Evolutionary conservation across 1,140 invertebrate species (phyloP).

Genomic region (Drosophila nikananu): DNA sequence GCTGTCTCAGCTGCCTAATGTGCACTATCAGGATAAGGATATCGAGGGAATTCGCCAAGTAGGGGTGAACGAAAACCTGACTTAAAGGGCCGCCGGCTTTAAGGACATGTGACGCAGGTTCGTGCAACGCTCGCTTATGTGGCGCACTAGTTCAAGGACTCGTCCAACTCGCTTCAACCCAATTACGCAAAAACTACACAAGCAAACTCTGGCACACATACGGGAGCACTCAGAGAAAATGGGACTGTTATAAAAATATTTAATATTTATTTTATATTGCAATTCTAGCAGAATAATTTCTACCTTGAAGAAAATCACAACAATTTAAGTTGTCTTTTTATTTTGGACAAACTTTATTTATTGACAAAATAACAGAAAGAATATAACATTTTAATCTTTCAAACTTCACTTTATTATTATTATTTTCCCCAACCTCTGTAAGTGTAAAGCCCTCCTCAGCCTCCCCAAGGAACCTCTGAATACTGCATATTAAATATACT

Average conservation of each 20-base stretch:
- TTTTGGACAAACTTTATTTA: background rate
- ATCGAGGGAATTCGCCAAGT: conserved; percentile 2
- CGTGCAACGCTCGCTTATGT: conserved; percentile 44
- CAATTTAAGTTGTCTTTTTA: background rate
- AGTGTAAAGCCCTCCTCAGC: background rate
- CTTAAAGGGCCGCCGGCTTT: conserved; percentile 23
- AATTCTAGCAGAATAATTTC: background rate
- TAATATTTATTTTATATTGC: background rate
- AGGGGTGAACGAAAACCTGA: background rate
- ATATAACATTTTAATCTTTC: background rate
- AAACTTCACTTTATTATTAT: background rate
- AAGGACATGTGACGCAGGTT: conserved; percentile 60
- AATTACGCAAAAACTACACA: conserved; percentile 75
- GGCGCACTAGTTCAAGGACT: conserved; percentile 78
- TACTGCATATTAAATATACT: background rate
- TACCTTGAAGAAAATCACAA: background rate
- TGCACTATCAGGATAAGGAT: conserved; percentile 21
- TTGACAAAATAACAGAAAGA: no score
- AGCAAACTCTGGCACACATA: conserved; percentile 7
- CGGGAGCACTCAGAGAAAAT: conserved; percentile 20
- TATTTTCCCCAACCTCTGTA: background rate
- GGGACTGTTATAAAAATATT: no score
- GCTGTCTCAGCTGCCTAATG: conserved; percentile 52
- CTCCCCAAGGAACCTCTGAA: background rate
- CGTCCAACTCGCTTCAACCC: conserved; percentile 54